Evolutionary conservation across 92 coral and sea anemone genomes (phyloP).

Genomic region (Plumapathes pennacea): DNA sequence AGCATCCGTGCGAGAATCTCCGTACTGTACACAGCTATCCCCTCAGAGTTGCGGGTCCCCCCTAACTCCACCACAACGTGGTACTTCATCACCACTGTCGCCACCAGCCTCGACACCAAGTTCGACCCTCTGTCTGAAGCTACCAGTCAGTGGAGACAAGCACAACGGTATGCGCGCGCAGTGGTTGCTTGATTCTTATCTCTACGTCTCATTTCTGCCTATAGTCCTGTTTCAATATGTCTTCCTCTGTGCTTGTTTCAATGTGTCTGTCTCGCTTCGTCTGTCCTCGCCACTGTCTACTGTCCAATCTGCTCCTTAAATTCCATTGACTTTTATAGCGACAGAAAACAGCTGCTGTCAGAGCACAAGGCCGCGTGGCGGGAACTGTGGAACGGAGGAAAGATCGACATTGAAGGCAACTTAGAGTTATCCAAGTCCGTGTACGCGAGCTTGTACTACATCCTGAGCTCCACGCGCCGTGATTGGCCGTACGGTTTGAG

Average conservation of each 20-base stretch:
- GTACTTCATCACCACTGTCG: conserved; percentile 65
- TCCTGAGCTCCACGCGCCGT: conserved; percentile 77
- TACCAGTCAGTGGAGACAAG: conserved; percentile 53
- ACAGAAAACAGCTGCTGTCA: conserved; percentile 44
- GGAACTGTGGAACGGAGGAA: conserved; percentile 65
- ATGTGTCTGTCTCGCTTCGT: no score
- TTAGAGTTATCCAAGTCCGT: conserved; percentile 74
- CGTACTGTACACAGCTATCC: conserved; percentile 48
- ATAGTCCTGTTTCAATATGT: no score
- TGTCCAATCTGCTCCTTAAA: no score
- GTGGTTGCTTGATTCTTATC: no score
- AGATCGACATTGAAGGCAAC: conserved; percentile 74
- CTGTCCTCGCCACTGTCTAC: no score
- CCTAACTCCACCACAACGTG: conserved; percentile 49
- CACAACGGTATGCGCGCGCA: conserved; percentile 48
- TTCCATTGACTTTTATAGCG: conserved; percentile 7
- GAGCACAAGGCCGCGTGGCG: conserved; percentile 80
- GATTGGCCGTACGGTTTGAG: conserved; percentile 89
- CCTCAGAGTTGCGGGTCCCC: conserved; percentile 1
- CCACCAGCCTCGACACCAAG: conserved; percentile 77
- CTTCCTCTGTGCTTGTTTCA: no score
- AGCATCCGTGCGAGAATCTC: conserved; percentile 63
- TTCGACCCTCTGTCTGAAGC: conserved; percentile 82
- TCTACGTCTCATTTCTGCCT: no score
- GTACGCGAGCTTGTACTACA: conserved; percentile 77